Percentiles rank a stretch among this genome's conserved stretches.
Evolutionary conservation across 2,797 vertebrate species (phyloP).

Genomic region (Mus caroli): DNA sequence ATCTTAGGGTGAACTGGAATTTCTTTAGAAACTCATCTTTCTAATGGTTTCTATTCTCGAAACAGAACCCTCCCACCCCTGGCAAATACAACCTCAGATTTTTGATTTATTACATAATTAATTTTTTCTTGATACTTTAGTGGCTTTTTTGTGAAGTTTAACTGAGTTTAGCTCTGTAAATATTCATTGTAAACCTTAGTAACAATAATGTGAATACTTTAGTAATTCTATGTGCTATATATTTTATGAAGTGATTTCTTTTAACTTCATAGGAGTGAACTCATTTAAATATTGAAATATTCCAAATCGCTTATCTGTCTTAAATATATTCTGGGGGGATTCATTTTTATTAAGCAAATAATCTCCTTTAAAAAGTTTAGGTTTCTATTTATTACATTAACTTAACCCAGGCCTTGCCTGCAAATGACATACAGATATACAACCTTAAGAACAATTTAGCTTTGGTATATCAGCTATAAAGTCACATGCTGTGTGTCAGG

Average conservation of each 20-base stretch:
- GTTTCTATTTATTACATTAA: constrained; percentile 56
- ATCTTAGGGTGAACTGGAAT: constrained; percentile 9
- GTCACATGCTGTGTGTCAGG: neutral
- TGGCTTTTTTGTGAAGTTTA: constrained; percentile 14
- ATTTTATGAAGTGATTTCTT: neutral
- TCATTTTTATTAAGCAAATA: constrained; percentile 66
- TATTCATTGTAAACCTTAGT: neutral
- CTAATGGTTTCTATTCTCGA: constrained; percentile 12
- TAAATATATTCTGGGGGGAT: neutral
- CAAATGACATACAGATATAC: constrained; percentile 30
- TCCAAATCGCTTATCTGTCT: neutral
- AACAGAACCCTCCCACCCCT: neutral
- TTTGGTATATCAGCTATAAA: neutral
- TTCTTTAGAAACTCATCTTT: constrained; percentile 42
- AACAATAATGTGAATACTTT: constrained; percentile 13
- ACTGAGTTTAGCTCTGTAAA: constrained; percentile 37
- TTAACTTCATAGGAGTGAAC: neutral
- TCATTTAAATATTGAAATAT: constrained; percentile 61
- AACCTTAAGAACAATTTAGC: constrained; percentile 48
- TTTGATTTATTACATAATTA: constrained; percentile 43
- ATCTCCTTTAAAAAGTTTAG: constrained; percentile 19
- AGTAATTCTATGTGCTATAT: neutral
- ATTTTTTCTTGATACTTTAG: constrained; percentile 9
- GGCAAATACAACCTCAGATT: constrained; percentile 6
- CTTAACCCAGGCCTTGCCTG: constrained; percentile 31